Conservation (phyloP, 1,140 invertebrate species). For the Oedothorax gibbosus region DNA sequence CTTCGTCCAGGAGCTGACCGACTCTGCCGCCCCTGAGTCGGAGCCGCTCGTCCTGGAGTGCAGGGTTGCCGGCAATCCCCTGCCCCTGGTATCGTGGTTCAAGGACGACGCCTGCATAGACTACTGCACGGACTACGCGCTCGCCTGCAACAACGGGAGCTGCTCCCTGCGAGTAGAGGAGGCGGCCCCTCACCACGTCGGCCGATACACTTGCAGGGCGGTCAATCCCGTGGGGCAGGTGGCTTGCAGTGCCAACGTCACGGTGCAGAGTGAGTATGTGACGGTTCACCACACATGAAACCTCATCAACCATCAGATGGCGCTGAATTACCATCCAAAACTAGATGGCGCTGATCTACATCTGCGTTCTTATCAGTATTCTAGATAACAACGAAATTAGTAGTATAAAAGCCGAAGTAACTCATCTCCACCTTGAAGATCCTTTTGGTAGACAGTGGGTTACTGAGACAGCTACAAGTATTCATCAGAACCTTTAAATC, state of each 20-base stretch:
- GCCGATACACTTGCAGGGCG: constrained; percentile 73
- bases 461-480: too few relatives aligned
- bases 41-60: constrained; percentile 77
- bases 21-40: constrained; percentile 76
- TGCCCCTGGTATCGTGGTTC: constrained; percentile 88
- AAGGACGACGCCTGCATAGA: constrained; percentile 87
- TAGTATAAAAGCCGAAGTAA: too few relatives aligned
- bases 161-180: constrained; percentile 73
- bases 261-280: constrained; percentile 64
- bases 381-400: too few relatives aligned
- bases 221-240: constrained; percentile 72
- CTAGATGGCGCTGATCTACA: too few relatives aligned
- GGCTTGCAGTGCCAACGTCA: constrained; percentile 69
- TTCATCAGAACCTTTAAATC: too few relatives aligned
- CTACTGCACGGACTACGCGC: constrained; percentile 81
- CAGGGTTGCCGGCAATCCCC: constrained; percentile 85
- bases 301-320: too few relatives aligned
- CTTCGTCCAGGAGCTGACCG: constrained; percentile 76
- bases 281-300: neutral
- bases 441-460: too few relatives aligned
- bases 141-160: constrained; percentile 74
- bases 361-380: too few relatives aligned
- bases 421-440: too few relatives aligned
- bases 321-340: too few relatives aligned
- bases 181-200: constrained; percentile 74